Percentiles rank a stretch among this genome's conserved stretches.
Evolutionary conservation across 2,888 invertebrate genomes (phyloP).

Genomic region (Epinotia ramella): DNA sequence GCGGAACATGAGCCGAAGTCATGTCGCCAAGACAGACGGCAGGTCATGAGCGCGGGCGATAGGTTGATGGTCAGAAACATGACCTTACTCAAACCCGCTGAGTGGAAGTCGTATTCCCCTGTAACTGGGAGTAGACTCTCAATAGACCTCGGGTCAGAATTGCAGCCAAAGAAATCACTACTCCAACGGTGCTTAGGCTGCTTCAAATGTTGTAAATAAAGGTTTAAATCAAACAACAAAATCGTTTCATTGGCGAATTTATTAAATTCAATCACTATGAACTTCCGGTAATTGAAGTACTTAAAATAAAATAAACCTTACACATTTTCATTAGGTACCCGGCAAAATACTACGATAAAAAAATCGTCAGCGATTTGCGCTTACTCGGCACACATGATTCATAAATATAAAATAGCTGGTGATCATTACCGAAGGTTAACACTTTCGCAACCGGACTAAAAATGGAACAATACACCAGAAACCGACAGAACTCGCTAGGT

Average conservation of each 20-base stretch:
- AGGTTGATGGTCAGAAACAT: constrained; percentile 59
- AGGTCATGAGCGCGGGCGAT: constrained; percentile 48
- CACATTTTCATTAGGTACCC: constrained; percentile 73
- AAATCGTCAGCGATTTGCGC: constrained; percentile 63
- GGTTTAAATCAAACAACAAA: constrained; percentile 65
- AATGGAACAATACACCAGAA: too few species aligned
- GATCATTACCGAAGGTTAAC: background rate
- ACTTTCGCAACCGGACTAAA: too few species aligned
- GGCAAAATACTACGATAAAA: constrained; percentile 69
- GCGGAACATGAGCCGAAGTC: constrained; percentile 50
- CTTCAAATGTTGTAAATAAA: constrained; percentile 69
- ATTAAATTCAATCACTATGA: constrained; percentile 83
- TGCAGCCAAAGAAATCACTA: constrained; percentile 58
- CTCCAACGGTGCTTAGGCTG: constrained; percentile 60
- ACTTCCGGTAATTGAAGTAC: constrained; percentile 82
- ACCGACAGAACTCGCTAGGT: too few species aligned
- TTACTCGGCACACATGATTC: constrained; percentile 66
- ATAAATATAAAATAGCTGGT: constrained; percentile 24
- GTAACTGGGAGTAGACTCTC: constrained; percentile 59
- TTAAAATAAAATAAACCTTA: constrained; percentile 67
- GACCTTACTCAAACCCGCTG: constrained; percentile 60
- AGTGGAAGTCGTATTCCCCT: constrained; percentile 61
- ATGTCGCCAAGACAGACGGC: constrained; percentile 7
- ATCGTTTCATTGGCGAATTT: constrained; percentile 77
- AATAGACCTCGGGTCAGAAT: constrained; percentile 57